Evolutionary conservation across 2,888 invertebrate species (phyloP).

Genomic region (Theretra japonica): DNA sequence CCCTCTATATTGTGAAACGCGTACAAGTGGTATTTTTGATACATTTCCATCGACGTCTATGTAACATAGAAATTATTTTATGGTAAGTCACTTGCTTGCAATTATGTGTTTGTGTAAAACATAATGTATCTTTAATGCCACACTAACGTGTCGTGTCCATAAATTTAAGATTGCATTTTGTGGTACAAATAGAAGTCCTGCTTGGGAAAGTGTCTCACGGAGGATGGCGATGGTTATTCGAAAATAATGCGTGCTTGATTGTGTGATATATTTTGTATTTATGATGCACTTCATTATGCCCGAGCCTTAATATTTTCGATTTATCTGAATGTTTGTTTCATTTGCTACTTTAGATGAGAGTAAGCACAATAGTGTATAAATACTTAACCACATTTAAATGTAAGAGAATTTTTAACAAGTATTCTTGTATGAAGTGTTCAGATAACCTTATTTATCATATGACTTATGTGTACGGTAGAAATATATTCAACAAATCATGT

Average conservation of each 20-base stretch:
- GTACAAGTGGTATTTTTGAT: slow-evolving; percentile 56
- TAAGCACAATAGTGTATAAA: slow-evolving; percentile 12
- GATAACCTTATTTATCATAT: slow-evolving; percentile 28
- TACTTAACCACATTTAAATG: slow-evolving; percentile 13
- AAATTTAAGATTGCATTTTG: slow-evolving; percentile 68
- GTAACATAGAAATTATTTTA: slow-evolving; percentile 69
- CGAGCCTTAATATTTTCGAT: slow-evolving; percentile 30
- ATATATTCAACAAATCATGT: slow-evolving; percentile 14
- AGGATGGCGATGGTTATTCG: slow-evolving; percentile 47
- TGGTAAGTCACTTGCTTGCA: slow-evolving; percentile 41
- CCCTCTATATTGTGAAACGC: slow-evolving; percentile 55
- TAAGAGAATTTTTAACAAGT: slow-evolving; percentile 36
- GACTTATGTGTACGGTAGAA: neutral
- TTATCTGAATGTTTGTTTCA: slow-evolving; percentile 18
- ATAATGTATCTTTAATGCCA: slow-evolving; percentile 50
- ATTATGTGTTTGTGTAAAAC: slow-evolving; percentile 18
- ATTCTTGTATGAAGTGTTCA: slow-evolving; percentile 43
- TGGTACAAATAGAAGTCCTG: slow-evolving; percentile 70
- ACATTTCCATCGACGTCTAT: slow-evolving; percentile 44
- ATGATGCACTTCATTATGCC: slow-evolving; percentile 42
- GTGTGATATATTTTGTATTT: slow-evolving; percentile 55
- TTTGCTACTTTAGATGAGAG: slow-evolving; percentile 7
- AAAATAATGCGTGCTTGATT: slow-evolving; percentile 59
- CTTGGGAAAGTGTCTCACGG: slow-evolving; percentile 46
- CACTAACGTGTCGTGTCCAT: slow-evolving; percentile 60